Evolutionary conservation across 1,140 invertebrate species (phyloP), one percentile per base, ranked within the genome.

Genomic region (Holcopasites calliopsidis): DNA sequence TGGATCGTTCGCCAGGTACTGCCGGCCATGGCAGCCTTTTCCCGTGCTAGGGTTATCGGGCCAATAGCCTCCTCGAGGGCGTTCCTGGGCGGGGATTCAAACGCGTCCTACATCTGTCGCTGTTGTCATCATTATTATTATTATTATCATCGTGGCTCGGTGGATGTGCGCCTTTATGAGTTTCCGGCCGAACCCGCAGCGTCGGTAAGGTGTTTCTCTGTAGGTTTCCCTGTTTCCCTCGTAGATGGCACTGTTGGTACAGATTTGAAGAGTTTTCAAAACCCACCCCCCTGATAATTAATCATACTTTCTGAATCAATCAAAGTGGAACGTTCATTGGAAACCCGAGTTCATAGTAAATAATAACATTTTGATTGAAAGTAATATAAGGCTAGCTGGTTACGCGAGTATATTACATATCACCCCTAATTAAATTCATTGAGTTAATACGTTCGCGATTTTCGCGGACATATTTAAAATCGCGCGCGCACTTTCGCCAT

Each of bases 11-110:
- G 85, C 40, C 69, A 54, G 73, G 75, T 80, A 74, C 79, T 82
- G 89, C 85, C 88, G 87, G 90, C 88, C 90, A 91, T 91, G 88
- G 83, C 85, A 91, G 90, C 87, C 88, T 90, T 90, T 89, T 87
- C 85, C 85, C 83, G 82, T 75, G 77, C 75, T 83, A 79, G 72
- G 78, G 80, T 83, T 90, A 92, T 91, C 90, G 85, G 88, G 90
- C 91, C 91, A 92, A 92, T 92, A 91, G 90, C 87, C 79, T 81
- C 76, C 82, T 85, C 86, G 88, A 88, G 90, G 90, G 90, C 90
- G 90, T 90, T 89, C 60, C 89, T 84, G 86, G 89, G 89, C 90
- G 90, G 86, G 70, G 86, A 88, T 90, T 82, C 82, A 83, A 74
- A 78, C 79, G 77, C 83, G 77, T 68, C 57, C 80, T 80, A 76